These are phyloP conservation scores for Falcunculus frontatus DNA, from an alignment of 2,113 vertebrate genomes.

Conservation along the genomic window DNA sequence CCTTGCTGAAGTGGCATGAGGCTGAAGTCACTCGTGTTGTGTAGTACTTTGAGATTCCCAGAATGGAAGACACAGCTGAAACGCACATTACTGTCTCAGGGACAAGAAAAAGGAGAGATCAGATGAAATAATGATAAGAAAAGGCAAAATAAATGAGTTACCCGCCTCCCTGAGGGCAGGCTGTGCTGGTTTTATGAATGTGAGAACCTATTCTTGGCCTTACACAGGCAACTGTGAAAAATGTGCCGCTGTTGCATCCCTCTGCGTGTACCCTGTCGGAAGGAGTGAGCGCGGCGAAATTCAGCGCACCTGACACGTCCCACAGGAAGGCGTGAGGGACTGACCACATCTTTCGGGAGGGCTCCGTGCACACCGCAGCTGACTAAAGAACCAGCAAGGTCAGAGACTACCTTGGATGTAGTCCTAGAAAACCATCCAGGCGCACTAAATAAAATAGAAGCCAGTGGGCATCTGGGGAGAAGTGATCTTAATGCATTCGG, in stretches of 20 bases:
- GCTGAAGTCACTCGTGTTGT: neutral
- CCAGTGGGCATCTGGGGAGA: constrained; percentile 13
- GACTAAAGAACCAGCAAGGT: constrained; percentile 36
- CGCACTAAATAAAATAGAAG: constrained; percentile 34
- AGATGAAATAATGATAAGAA: constrained; percentile 6
- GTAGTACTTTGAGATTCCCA: neutral
- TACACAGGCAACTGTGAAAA: neutral
- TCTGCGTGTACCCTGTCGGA: neutral
- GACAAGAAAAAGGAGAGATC: neutral
- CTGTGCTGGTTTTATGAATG: constrained; percentile 20
- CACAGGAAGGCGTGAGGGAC: neutral
- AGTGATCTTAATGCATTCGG: constrained; percentile 50
- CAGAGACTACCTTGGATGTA: constrained; percentile 36
- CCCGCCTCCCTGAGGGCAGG: neutral
- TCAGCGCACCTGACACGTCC: neutral
- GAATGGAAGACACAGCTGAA: neutral
- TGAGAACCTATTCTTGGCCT: constrained; percentile 4
- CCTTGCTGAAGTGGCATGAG: neutral
- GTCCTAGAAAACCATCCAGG: constrained; percentile 57
- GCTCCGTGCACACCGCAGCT: neutral
- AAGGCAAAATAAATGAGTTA: constrained; percentile 31
- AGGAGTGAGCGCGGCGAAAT: neutral
- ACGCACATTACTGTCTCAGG: neutral
- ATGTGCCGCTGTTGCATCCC: neutral
- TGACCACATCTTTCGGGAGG: neutral